Percentiles rank a stretch among this genome's conserved stretches.
phyloP scores from a whole-genome alignment of 2,888 invertebrate genomes.

The Eupithecia tripunctaria region DNA sequence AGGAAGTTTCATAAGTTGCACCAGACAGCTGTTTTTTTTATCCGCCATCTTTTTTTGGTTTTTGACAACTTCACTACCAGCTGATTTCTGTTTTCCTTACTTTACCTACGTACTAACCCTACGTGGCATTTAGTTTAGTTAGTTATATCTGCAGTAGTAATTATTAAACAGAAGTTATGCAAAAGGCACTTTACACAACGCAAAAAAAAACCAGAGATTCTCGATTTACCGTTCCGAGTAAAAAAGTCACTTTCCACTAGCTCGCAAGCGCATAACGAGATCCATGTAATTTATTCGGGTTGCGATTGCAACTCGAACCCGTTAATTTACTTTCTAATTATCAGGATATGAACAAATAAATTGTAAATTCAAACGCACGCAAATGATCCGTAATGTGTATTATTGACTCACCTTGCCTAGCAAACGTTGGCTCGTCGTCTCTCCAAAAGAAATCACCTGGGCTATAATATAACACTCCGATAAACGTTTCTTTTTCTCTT shows the following conservation, averaged over 20 bases:
- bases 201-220: conserved; percentile 30
- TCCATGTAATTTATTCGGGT: conserved; percentile 49
- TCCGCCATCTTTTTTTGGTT: conserved; percentile 30
- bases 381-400: conserved; percentile 56
- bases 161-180: background rate
- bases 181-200: conserved; percentile 34
- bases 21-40: conserved; percentile 21
- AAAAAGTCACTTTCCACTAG: conserved; percentile 39
- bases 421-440: conserved; percentile 60
- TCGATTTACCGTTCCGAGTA: conserved; percentile 46
- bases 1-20: background rate
- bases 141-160: background rate
- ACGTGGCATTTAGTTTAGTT: background rate
- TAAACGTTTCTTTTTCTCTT: conserved; percentile 83
- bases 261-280: conserved; percentile 3
- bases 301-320: conserved; percentile 45
- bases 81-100: conserved; percentile 25
- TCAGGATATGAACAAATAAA: conserved; percentile 45
- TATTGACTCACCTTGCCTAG: conserved; percentile 34
- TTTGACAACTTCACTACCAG: conserved; percentile 23
- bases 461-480: conserved; percentile 84
- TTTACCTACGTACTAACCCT: background rate
- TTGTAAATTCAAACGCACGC: conserved; percentile 37
- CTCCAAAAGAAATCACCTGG: conserved; percentile 76
- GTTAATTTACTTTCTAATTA: conserved; percentile 65